These are phyloP conservation scores for Ennomos quercinarius DNA, from an alignment of 2,888 invertebrate genomes.

Conservation along the genomic window DNA sequence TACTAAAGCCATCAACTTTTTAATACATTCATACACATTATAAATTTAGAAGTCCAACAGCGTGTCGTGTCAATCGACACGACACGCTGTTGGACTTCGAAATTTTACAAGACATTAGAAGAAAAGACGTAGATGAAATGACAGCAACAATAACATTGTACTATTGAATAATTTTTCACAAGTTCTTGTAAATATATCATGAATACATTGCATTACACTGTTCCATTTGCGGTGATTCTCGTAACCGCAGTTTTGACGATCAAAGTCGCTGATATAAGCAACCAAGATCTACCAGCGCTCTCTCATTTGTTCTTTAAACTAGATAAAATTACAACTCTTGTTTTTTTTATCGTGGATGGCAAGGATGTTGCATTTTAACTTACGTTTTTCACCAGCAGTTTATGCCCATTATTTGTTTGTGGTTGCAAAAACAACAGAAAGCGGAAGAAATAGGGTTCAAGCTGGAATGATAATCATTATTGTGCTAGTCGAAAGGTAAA, in stretches of 20 bases:
- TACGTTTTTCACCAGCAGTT: slow-evolving; percentile 15
- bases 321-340: slow-evolving; percentile 36
- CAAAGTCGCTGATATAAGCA: slow-evolving; percentile 41
- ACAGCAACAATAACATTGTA: neutral
- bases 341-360: slow-evolving; percentile 27
- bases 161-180: slow-evolving; percentile 5
- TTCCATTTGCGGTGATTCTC: slow-evolving; percentile 15
- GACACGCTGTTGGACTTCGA: too few relatives aligned
- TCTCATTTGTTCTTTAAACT: slow-evolving; percentile 27
- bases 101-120: too few relatives aligned
- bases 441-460: slow-evolving; percentile 3
- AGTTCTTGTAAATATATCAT: slow-evolving; percentile 6
- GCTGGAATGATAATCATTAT: neutral
- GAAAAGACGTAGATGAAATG: too few relatives aligned
- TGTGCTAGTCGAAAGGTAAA: too few relatives aligned
- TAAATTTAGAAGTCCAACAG: too few relatives aligned
- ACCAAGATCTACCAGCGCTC: neutral
- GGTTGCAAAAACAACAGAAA: slow-evolving; percentile 27
- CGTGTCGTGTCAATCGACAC: too few relatives aligned
- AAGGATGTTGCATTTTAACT: slow-evolving; percentile 30
- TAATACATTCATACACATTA: too few relatives aligned
- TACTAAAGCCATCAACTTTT: too few relatives aligned
- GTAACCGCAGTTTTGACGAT: slow-evolving; percentile 27
- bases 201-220: slow-evolving; percentile 16
- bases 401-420: slow-evolving; percentile 27